Evolutionary conservation across 1,140 invertebrate genomes (phyloP).

Genomic region (Bombus picipes): DNA sequence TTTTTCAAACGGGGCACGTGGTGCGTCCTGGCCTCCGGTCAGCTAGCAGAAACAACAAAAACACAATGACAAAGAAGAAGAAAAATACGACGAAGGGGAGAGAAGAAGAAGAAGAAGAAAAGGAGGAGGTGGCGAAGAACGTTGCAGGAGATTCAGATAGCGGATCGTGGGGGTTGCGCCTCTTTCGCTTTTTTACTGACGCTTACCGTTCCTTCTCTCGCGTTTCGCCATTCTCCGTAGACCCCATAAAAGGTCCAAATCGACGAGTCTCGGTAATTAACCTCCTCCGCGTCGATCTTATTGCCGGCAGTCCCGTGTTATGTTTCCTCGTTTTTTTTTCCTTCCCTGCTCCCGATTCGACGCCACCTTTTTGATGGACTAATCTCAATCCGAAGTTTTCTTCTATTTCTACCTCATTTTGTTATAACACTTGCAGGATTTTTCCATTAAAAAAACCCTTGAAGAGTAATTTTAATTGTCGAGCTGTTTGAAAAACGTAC

Average conservation of each 20-base stretch:
- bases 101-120: slow-evolving; percentile 46
- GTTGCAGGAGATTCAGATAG: slow-evolving; percentile 73
- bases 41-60: slow-evolving; percentile 40
- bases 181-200: slow-evolving; percentile 71
- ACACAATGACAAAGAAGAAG: slow-evolving; percentile 27
- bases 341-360: not conserved
- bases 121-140: slow-evolving; percentile 56
- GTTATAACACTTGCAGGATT: not conserved
- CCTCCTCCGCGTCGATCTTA: slow-evolving; percentile 70
- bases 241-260: slow-evolving; percentile 58
- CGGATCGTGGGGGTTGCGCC: slow-evolving; percentile 73
- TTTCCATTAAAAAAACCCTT: too few relatives aligned
- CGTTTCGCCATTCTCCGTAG: slow-evolving; percentile 32
- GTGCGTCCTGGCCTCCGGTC: slow-evolving; percentile 61
- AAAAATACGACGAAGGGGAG: slow-evolving; percentile 37
- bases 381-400: not conserved
- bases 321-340: not conserved
- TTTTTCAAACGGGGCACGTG: slow-evolving; percentile 73
- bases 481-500: too few relatives aligned
- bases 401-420: not conserved
- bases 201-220: slow-evolving; percentile 60
- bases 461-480: too few relatives aligned
- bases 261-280: slow-evolving; percentile 77
- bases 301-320: slow-evolving; percentile 22
- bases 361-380: slow-evolving; percentile 8